phyloP scores from a whole-genome alignment of 2,888 invertebrate genomes.

The Sinopyrophorus schimmeli region DNA sequence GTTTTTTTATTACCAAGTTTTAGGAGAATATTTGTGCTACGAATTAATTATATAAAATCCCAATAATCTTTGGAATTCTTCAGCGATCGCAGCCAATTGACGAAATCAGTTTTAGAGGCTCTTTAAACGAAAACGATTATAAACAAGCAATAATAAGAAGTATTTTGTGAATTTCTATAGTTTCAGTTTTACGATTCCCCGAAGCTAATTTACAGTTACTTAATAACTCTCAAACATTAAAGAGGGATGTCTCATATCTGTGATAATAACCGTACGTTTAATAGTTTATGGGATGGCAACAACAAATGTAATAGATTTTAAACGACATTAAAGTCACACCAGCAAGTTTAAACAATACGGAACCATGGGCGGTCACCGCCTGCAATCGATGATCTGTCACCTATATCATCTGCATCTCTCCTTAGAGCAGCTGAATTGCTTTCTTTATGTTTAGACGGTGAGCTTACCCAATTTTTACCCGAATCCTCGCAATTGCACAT shows the following conservation, averaged over 20 bases:
- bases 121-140: too few species aligned
- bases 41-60: too few species aligned
- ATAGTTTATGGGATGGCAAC: slow-evolving; percentile 29
- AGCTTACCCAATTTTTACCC: too few species aligned
- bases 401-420: slow-evolving; percentile 31
- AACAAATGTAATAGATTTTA: slow-evolving; percentile 38
- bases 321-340: slow-evolving; percentile 34
- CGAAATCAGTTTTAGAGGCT: too few species aligned
- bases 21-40: too few species aligned
- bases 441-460: slow-evolving; percentile 14
- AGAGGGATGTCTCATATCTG: slow-evolving; percentile 10
- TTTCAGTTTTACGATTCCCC: too few species aligned
- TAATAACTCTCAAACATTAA: slow-evolving; percentile 15
- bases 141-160: too few species aligned
- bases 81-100: too few species aligned
- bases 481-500: too few species aligned
- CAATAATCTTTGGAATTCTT: too few species aligned
- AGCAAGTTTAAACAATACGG: slow-evolving; percentile 37
- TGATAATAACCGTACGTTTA: slow-evolving; percentile 22
- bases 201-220: slow-evolving; percentile 4
- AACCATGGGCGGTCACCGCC: slow-evolving; percentile 37
- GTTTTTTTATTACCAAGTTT: too few species aligned
- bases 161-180: too few species aligned
- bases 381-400: slow-evolving; percentile 37
- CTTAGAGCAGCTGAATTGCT: slow-evolving; percentile 20